phyloP scores from a whole-genome alignment of 2,888 invertebrate species.

The Micropterix aruncella region DNA sequence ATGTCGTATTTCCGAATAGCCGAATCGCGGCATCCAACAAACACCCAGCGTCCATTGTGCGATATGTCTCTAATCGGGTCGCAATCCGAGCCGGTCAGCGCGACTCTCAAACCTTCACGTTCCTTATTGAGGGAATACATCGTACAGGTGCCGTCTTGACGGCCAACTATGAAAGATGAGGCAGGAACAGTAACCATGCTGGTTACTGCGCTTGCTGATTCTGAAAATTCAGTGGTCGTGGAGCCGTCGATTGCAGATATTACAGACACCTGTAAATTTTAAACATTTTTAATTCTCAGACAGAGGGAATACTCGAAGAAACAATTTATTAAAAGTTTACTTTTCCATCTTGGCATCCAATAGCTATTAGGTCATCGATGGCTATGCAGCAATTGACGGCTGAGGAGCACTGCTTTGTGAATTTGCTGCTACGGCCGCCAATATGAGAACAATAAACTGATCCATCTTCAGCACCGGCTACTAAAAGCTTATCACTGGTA shows the following conservation, averaged over 20 bases:
- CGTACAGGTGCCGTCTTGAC: slow-evolving; percentile 50
- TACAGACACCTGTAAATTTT: slow-evolving; percentile 23
- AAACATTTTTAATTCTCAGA: background rate
- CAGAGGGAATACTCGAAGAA: background rate
- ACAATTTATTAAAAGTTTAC: slow-evolving; percentile 15
- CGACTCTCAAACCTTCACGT: slow-evolving; percentile 23
- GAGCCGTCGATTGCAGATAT: slow-evolving; percentile 22
- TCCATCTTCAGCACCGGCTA: slow-evolving; percentile 48
- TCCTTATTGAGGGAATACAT: slow-evolving; percentile 29
- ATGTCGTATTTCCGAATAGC: slow-evolving; percentile 46
- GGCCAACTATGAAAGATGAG: slow-evolving; percentile 38
- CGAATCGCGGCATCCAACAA: slow-evolving; percentile 49
- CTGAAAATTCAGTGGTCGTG: slow-evolving; percentile 27
- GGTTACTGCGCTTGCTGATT: slow-evolving; percentile 41
- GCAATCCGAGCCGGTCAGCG: slow-evolving; percentile 55
- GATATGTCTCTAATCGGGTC: slow-evolving; percentile 52
- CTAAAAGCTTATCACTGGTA: slow-evolving; percentile 44
- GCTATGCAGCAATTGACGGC: slow-evolving; percentile 43
- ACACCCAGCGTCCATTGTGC: slow-evolving; percentile 43
- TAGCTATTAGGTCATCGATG: slow-evolving; percentile 30
- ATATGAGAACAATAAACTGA: slow-evolving; percentile 39
- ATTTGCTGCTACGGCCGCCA: slow-evolving; percentile 32
- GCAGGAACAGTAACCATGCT: slow-evolving; percentile 32
- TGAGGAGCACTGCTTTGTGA: slow-evolving; percentile 24
- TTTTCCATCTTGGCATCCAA: slow-evolving; percentile 48